Evolutionary conservation across 2,888 invertebrate species (phyloP), one percentile per base, ranked within the genome.

Genomic region (Drosophila glabriapex): DNA sequence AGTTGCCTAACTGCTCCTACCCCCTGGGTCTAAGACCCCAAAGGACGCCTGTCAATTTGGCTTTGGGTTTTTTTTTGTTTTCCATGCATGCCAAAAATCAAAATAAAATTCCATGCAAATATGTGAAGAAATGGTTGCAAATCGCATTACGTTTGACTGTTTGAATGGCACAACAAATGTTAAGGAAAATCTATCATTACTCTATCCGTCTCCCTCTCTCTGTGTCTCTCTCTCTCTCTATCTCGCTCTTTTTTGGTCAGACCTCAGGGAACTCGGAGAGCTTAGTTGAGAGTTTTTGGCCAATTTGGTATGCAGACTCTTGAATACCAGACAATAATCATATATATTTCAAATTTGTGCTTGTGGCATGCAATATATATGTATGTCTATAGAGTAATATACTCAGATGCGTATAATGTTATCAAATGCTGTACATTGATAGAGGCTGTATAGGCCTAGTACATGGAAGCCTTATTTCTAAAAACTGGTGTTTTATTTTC

Each of bases 1-100:
- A 53, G 31, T 43, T 64, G 41, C 31, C 62, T 19, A 39, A 37
- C 33, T 41, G 28, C 19, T 9, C 25, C 64, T 1, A 5, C 35
- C 10, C 14, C 6, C 12, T 58, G 76, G 28, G 61, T 56, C 66
- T 71, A 68, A 80, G 62, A 56, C 71, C 78, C 80, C 78, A 61
- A 76, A 66, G 46, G 77, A 50, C 72, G 68, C 43, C 63, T 76
- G 76, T 72, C 78, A 78, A 65, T 71, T 75, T 61, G 39, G 25
- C 56, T 46, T 68, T 41, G 35, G 28, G 16, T 12, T 43, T 58
- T 29, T 29, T 31, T 50, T 29, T 35, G 14, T 33, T 33, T 29
- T 41, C 33, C 39, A 12, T 16, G 7, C n/a, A 16, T n/a, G 29
- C 29, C 39, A n/a, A 50, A 29, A 19, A 28, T 28, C 14, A 3